Evolutionary conservation across 1,140 invertebrate species (phyloP).

Genomic region (Drosophila leontia): DNA sequence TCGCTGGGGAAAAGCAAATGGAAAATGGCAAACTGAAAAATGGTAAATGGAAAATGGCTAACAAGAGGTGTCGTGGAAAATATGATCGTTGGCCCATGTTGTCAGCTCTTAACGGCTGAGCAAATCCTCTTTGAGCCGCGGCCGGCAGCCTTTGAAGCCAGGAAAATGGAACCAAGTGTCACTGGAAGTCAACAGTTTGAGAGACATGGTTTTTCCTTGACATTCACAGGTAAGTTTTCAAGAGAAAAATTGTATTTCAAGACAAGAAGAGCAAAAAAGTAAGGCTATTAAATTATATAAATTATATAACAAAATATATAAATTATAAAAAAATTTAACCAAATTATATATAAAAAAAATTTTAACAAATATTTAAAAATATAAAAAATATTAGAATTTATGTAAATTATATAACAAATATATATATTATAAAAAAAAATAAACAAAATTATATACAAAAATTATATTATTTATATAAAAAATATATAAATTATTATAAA

Average conservation of each 20-base stretch:
- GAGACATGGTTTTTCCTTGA: not conserved
- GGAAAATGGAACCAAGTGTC: constrained; percentile 18
- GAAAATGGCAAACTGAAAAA: constrained; percentile 2
- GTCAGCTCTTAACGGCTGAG: constrained; percentile 30
- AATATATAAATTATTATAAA: no score
- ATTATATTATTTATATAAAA: no score
- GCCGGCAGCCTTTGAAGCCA: constrained; percentile 17
- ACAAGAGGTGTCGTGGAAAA: constrained; percentile 22
- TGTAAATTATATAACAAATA: no score
- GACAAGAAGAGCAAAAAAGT: not conserved
- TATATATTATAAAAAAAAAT: not conserved
- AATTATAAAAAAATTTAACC: not conserved
- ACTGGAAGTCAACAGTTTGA: not conserved
- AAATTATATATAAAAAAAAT: no score
- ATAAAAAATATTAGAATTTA: no score
- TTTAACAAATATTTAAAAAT: no score
- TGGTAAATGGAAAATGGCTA: not conserved
- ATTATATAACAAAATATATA: no score
- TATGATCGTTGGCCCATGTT: constrained; percentile 38
- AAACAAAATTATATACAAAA: not conserved
- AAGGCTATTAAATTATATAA: no score
- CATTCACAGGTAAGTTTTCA: no score
- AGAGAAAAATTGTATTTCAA: not conserved
- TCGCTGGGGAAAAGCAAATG: constrained; percentile 13
- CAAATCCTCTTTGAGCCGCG: constrained; percentile 14